These are phyloP conservation scores for Brachymystax lenok DNA, from an alignment of 2,797 vertebrate species.

Conservation along the genomic window DNA sequence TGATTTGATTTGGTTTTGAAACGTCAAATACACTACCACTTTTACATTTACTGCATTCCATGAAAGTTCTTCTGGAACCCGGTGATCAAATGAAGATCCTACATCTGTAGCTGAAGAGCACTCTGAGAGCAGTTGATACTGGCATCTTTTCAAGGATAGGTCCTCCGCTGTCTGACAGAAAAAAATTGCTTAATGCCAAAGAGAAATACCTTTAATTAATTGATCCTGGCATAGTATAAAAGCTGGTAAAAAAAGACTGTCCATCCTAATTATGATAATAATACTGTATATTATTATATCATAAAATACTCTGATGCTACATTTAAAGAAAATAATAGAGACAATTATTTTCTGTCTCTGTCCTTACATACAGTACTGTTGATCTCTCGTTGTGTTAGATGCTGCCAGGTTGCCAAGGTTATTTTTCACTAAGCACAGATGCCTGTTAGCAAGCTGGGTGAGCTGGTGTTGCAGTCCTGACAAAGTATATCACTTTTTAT, in stretches of 20 bases:
- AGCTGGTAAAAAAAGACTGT: background rate
- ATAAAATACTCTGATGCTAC: background rate
- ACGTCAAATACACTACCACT: no score
- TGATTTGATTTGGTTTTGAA: no score
- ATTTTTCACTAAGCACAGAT: conserved; percentile 4
- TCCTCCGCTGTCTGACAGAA: background rate
- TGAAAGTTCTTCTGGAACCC: no score
- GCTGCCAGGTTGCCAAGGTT: conserved; percentile 1
- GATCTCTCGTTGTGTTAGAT: conserved; percentile 5
- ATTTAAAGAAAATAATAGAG: background rate
- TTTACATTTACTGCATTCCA: no score
- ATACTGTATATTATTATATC: no score
- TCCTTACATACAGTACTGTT: conserved; percentile 1
- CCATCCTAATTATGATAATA: background rate
- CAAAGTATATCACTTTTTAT: conserved; percentile 3
- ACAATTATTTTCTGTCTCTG: background rate
- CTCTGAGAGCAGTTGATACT: background rate
- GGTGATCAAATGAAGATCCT: no score
- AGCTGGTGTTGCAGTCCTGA: conserved; percentile 7
- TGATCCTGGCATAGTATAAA: background rate
- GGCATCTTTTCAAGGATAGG: conserved; percentile 1
- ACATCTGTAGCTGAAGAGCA: background rate
- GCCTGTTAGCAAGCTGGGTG: background rate
- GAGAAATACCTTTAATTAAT: background rate
- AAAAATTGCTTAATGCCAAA: background rate